Percentiles rank a stretch among this genome's conserved stretches.
Conservation (phyloP, 2,888 invertebrate species). For the Drosophila anomalata region DNA sequence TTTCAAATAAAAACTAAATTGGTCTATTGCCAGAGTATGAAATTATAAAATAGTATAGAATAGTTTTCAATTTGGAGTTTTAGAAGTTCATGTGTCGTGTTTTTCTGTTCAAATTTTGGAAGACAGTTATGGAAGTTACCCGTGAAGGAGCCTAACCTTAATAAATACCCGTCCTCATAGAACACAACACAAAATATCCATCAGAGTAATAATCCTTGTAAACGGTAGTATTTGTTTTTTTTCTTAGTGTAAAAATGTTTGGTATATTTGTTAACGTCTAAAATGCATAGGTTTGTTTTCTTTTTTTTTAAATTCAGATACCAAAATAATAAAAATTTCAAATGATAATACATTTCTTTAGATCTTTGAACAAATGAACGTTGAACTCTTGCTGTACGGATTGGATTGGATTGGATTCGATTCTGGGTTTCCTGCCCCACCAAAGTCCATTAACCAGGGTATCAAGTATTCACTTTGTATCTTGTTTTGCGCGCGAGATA, state of each 20-base stretch:
- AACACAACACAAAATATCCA: constrained; percentile 2
- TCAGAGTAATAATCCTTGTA: not conserved
- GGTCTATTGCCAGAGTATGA: too few species aligned
- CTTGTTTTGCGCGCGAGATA: constrained; percentile 35
- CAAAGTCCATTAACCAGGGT: constrained; percentile 17
- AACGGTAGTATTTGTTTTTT: not conserved
- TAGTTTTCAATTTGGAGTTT: not conserved
- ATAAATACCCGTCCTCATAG: not conserved
- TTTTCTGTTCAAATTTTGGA: not conserved
- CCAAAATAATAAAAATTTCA: not conserved
- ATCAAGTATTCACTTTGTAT: constrained; percentile 34
- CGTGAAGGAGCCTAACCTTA: not conserved
- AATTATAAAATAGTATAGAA: not conserved
- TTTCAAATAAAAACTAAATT: not conserved
- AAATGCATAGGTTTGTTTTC: not conserved
- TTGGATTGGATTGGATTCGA: constrained; percentile 25
- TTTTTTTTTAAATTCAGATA: not conserved
- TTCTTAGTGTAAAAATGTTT: constrained; percentile 5
- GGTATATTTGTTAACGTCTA: constrained; percentile 6
- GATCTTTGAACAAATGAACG: constrained; percentile 6
- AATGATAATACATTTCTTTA: constrained; percentile 1
- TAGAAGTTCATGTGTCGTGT: constrained; percentile 7
- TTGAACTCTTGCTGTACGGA: constrained; percentile 32
- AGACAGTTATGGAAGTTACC: constrained; percentile 2
- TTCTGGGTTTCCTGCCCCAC: constrained; percentile 25